Base-by-base conservation (phyloP, 1,140 invertebrate genomes). In the Sycophila sp. region DNA sequence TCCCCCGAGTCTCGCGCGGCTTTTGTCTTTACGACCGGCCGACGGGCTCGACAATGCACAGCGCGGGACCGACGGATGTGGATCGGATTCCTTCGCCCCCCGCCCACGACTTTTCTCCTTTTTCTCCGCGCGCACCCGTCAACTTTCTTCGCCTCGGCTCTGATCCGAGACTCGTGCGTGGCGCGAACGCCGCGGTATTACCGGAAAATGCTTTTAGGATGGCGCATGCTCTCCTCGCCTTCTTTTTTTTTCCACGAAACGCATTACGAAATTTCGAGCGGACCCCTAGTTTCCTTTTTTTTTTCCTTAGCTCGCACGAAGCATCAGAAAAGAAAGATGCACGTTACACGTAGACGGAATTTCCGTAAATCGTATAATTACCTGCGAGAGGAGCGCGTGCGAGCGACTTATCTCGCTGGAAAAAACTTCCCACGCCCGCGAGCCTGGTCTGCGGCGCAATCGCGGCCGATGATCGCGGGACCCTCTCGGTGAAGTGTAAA, bases 51-150 rank as follows among this genome's bases (percentile, higher is more conserved):
- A n/a, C 40, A 42, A 42, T 17, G 40, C 36, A n/a, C 5, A 10
- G n/a, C 38, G 26, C 26, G 15, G 10, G 36, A 38, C 42, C 28
- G 63, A 59, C 28, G 38, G 51, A 76, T 60, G 66, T 60, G 71
- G 63, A 77, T 65, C 66, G 71, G 68, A 70, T 74, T 30, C 40
- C 26, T 63, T 63, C 17, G 40, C 22, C 26, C 13, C 13, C 34
- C 34, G 8, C n/a, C 75, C 60, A 70, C 76, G 74, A 5, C 10
- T 73, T 74, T 74, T 69, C 58, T 69, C 58, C 70, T 73, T 76
- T 76, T 75, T 78, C 67, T 74, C 64, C 68, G 40, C 36, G 51
- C 49, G 69, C 67, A 55, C 72, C 65, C 34, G 8, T 22, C 10
- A 26, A 6, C 24, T 7, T 24, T 40, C 34, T 34, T 19, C 0